A percentile compares a stretch with the other conserved stretches of the same genome.
These are phyloP conservation scores for Anthoscopus minutus DNA, from an alignment of 2,113 vertebrate species.

Conservation along the genomic window DNA sequence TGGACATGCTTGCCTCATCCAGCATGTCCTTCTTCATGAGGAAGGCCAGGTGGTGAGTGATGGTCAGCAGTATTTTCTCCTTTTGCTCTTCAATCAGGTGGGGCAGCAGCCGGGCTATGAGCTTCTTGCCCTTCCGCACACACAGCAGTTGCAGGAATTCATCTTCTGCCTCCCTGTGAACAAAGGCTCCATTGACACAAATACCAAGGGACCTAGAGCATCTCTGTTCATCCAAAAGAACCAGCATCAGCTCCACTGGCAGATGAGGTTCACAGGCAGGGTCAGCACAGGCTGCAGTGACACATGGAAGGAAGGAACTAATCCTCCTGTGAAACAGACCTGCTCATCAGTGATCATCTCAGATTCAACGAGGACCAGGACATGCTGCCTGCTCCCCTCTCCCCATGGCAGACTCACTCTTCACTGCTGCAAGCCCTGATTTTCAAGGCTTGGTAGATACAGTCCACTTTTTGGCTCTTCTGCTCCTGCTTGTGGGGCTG, in stretches of 20 bases:
- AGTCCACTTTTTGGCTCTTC: slow-evolving; percentile 69
- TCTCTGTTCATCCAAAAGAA: neutral
- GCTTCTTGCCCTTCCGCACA: slow-evolving; percentile 85
- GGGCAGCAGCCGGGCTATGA: slow-evolving; percentile 81
- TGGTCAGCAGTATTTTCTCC: slow-evolving; percentile 68
- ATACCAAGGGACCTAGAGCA: neutral
- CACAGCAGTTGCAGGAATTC: slow-evolving; percentile 86
- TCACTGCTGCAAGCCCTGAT: slow-evolving; percentile 49
- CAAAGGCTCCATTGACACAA: neutral
- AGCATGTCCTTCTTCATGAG: slow-evolving; percentile 80
- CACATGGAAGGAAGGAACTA: neutral
- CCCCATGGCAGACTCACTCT: slow-evolving; percentile 52
- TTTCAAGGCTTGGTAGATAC: slow-evolving; percentile 76
- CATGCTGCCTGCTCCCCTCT: rapidly evolving
- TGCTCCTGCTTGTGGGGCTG: slow-evolving; percentile 59
- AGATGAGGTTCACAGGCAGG: rapidly evolving
- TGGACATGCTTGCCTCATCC: slow-evolving; percentile 76
- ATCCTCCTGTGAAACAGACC: neutral
- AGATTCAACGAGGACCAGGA: rapidly evolving
- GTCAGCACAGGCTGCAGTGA: neutral
- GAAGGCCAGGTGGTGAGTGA: slow-evolving; percentile 78
- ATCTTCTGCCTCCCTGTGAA: slow-evolving; percentile 74
- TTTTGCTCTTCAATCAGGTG: slow-evolving; percentile 74
- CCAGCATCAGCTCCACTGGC: neutral
- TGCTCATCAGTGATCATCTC: neutral